Conservation (phyloP, 30 jellyfish, hydroid and myxozoan genomes). For the Phacellophora camtschatica region DNA sequence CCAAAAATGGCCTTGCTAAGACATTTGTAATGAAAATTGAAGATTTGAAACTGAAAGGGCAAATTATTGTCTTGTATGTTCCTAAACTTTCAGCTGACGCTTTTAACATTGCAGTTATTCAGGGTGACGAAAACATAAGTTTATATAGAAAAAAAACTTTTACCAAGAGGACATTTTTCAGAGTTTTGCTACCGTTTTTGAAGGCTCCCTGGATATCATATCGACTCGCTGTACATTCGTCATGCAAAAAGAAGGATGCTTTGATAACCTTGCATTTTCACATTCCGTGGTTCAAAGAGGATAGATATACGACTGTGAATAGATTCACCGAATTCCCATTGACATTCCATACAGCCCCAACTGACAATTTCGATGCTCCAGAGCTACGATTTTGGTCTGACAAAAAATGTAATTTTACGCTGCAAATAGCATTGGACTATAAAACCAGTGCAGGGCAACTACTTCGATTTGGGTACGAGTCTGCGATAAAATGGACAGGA, state of each 20-base stretch:
- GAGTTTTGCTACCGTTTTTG: constrained; percentile 41
- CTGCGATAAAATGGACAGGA: not conserved
- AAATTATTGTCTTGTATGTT: not conserved
- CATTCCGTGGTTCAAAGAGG: constrained; percentile 67
- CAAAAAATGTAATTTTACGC: constrained; percentile 14
- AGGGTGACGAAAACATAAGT: too few relatives aligned
- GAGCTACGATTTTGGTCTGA: constrained; percentile 31
- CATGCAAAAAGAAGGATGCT: not conserved
- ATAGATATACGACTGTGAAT: not conserved
- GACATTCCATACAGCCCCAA: not conserved
- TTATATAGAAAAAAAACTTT: too few relatives aligned
- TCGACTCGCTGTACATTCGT: not conserved
- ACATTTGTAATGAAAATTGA: not conserved
- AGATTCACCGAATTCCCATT: not conserved
- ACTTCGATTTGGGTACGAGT: not conserved
- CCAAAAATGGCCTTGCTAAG: constrained; percentile 1
- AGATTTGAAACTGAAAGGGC: not conserved
- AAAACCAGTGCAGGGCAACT: constrained; percentile 19
- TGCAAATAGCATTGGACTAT: not conserved
- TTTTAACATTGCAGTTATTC: not conserved
- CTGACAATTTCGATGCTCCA: not conserved
- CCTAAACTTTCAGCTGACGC: not conserved
- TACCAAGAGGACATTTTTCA: not conserved
- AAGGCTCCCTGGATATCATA: constrained; percentile 55
- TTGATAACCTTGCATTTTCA: constrained; percentile 8